These are phyloP conservation scores for Diaprepes abbreviatus DNA, from an alignment of 2,888 invertebrate genomes.

Conservation along the genomic window DNA sequence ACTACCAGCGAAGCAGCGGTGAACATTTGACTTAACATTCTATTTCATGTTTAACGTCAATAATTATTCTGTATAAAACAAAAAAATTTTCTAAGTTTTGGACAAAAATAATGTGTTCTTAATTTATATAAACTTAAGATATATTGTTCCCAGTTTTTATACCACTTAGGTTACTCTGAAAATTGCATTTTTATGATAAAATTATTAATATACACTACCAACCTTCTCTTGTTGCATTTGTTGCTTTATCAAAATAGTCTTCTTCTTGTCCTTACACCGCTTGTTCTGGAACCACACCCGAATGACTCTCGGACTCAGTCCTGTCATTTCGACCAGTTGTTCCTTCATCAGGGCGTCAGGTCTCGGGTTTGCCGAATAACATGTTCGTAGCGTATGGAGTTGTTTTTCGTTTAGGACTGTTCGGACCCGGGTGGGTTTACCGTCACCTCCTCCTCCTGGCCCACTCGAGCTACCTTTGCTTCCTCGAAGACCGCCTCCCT, in stretches of 20 bases:
- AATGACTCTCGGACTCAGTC: slow-evolving; percentile 96
- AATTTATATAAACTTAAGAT: no score
- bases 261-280: slow-evolving; percentile 97
- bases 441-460: slow-evolving; percentile 77
- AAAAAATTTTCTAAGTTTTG: no score
- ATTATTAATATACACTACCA: no score
- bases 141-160: no score
- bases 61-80: no score
- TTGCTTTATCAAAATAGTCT: slow-evolving; percentile 96
- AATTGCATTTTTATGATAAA: no score
- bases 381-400: slow-evolving; percentile 95
- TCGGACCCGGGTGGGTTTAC: slow-evolving; percentile 97
- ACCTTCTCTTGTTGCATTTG: slow-evolving; percentile 99
- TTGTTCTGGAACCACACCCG: slow-evolving; percentile 99
- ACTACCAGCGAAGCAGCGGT: no score
- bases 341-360: slow-evolving; percentile 99
- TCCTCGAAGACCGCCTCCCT: slow-evolving; percentile 75
- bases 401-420: slow-evolving; percentile 99
- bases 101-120: no score
- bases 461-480: slow-evolving; percentile 64
- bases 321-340: slow-evolving; percentile 98
- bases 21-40: no score
- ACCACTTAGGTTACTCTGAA: no score
- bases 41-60: no score
- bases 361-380: slow-evolving; percentile 97